Evolutionary conservation across 2,113 vertebrate species (phyloP).

Genomic region (Menidia beryllina): DNA sequence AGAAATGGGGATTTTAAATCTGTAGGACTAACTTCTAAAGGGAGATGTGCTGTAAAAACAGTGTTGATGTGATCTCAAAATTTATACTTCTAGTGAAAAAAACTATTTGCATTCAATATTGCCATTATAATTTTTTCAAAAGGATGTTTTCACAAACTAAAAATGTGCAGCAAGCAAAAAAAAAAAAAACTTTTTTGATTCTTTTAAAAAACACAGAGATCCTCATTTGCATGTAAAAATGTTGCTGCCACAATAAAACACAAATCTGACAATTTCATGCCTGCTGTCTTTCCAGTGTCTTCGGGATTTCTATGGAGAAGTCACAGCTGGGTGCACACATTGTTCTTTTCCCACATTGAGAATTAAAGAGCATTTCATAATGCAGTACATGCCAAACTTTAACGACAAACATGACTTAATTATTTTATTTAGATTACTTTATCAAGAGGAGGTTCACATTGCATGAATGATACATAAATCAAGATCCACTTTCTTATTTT

Average conservation of each 20-base stretch:
- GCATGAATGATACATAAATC: neutral
- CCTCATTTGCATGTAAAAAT: slow-evolving; percentile 41
- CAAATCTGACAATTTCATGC: slow-evolving; percentile 41
- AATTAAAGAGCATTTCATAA: slow-evolving; percentile 43
- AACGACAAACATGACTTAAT: slow-evolving; percentile 39
- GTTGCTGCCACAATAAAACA: slow-evolving; percentile 34
- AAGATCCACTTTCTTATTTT: neutral
- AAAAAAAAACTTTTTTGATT: neutral
- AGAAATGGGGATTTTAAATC: slow-evolving; percentile 22
- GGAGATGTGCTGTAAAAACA: neutral
- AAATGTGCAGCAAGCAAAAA: slow-evolving; percentile 12
- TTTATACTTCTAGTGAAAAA: neutral
- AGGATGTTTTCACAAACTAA: slow-evolving; percentile 3
- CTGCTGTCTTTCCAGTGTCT: slow-evolving; percentile 47
- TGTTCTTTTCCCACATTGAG: slow-evolving; percentile 46
- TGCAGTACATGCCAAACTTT: slow-evolving; percentile 34
- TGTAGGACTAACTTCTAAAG: slow-evolving; percentile 6
- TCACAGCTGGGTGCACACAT: slow-evolving; percentile 49
- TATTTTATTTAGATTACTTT: slow-evolving; percentile 12
- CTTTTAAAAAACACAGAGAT: neutral
- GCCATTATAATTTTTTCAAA: neutral
- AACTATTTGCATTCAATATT: neutral
- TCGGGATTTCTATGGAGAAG: slow-evolving; percentile 46
- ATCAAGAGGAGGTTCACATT: neutral
- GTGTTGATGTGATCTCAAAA: neutral